A percentile compares a stretch with the other conserved stretches of the same genome.
Evolutionary conservation across 2,113 vertebrate genomes (phyloP).

Genomic region (Ivindomyrus marchei): DNA sequence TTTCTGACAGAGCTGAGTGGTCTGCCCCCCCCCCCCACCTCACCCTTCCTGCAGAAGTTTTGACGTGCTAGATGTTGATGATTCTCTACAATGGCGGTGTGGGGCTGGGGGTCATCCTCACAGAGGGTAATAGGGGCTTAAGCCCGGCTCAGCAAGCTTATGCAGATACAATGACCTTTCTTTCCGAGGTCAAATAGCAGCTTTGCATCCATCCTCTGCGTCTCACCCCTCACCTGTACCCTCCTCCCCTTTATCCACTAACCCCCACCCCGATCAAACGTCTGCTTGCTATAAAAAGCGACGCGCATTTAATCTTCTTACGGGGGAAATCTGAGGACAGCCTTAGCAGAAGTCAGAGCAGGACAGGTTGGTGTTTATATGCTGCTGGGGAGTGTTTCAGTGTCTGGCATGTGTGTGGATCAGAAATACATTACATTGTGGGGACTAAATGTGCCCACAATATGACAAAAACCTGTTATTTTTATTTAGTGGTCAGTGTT

Average conservation of each 20-base stretch:
- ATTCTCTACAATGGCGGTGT: conserved; percentile 40
- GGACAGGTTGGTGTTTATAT: background rate
- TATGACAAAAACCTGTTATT: background rate
- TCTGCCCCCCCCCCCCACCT: background rate
- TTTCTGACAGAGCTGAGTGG: background rate
- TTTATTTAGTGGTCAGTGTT: background rate
- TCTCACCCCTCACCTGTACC: background rate
- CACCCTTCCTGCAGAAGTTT: background rate
- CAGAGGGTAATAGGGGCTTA: conserved; percentile 48
- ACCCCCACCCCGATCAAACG: background rate
- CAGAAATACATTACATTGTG: background rate
- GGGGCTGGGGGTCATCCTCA: conserved; percentile 59
- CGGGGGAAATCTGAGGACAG: background rate
- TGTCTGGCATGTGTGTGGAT: background rate
- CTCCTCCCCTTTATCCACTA: background rate
- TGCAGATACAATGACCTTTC: conserved; percentile 71
- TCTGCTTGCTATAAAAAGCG: background rate
- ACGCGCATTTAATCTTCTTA: background rate
- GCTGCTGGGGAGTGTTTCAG: background rate
- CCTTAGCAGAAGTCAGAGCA: background rate
- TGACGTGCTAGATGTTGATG: conserved; percentile 48
- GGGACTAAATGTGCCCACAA: background rate
- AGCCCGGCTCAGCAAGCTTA: conserved; percentile 57
- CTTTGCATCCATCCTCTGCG: background rate
- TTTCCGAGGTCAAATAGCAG: conserved; percentile 41